Conservation (phyloP, 2,888 invertebrate genomes). For the Myathropa florea region DNA sequence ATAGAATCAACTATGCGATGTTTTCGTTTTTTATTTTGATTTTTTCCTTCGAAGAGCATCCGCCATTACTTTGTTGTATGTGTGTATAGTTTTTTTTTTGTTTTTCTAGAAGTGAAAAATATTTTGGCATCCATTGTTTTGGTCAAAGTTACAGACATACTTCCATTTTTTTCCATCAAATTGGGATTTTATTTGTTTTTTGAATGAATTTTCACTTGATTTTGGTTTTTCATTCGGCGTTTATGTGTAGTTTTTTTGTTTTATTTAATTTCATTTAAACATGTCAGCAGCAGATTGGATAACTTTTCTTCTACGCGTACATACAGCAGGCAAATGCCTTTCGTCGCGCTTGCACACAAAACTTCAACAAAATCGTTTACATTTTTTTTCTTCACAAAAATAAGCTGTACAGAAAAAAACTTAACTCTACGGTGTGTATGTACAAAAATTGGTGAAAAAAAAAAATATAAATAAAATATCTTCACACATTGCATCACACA, state of each 20-base stretch:
- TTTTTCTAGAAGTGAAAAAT: slow-evolving; percentile 39
- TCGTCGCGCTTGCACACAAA: slow-evolving; percentile 50
- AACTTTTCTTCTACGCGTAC: not conserved
- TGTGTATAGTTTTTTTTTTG: not conserved
- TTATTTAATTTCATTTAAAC: slow-evolving; percentile 16
- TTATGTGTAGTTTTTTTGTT: not conserved
- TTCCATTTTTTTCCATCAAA: not conserved
- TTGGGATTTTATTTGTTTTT: not conserved
- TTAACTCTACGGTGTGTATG: not conserved
- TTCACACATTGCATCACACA: slow-evolving; percentile 54
- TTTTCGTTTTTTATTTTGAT: slow-evolving; percentile 30
- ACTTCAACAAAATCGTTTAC: slow-evolving; percentile 39
- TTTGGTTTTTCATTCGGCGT: not conserved
- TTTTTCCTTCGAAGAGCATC: slow-evolving; percentile 28
- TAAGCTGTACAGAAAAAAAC: not conserved
- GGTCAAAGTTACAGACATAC: slow-evolving; percentile 44
- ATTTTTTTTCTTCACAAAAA: not conserved
- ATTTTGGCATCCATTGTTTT: slow-evolving; percentile 68
- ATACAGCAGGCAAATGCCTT: slow-evolving; percentile 9
- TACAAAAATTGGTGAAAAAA: not conserved
- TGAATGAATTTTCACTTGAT: not conserved
- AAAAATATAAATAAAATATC: slow-evolving; percentile 23
- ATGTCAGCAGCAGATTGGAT: slow-evolving; percentile 36
- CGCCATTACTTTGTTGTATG: slow-evolving; percentile 60
- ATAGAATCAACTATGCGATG: slow-evolving; percentile 33